Conservation (phyloP, 2,113 vertebrate species). For the Rutilus rutilus region DNA sequence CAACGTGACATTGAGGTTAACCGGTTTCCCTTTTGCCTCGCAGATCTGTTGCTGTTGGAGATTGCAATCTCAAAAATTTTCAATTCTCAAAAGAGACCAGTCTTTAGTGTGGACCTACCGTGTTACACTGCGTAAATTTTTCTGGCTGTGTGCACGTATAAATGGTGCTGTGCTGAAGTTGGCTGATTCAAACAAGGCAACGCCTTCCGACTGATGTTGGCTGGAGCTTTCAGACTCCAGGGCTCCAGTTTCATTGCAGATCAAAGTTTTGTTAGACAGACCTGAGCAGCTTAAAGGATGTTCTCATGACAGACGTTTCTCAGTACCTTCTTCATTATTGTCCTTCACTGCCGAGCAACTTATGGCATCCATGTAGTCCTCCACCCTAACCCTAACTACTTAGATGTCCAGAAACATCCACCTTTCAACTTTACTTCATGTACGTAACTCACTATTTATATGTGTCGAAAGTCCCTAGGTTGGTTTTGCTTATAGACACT, state of each 20-base stretch:
- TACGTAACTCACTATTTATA: too few species aligned
- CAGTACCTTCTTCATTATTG: not conserved
- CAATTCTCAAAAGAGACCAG: conserved; percentile 12
- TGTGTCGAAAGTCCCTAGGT: too few species aligned
- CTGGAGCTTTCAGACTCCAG: conserved; percentile 42
- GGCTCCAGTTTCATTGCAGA: conserved; percentile 33
- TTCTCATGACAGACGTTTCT: not conserved
- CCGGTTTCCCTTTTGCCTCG: not conserved
- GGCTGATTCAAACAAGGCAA: conserved; percentile 43
- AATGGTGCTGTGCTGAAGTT: conserved; percentile 46
- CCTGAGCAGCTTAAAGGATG: conserved; percentile 18
- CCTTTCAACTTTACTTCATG: not conserved
- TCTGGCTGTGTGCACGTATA: conserved; percentile 46
- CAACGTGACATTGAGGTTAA: conserved; percentile 17
- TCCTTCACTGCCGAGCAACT: not conserved
- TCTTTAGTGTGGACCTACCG: conserved; percentile 59
- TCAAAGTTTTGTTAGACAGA: conserved; percentile 38
- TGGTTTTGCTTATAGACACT: not conserved
- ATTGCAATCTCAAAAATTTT: not conserved
- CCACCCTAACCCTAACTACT: too few species aligned
- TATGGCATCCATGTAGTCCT: not conserved
- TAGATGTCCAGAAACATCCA: not conserved
- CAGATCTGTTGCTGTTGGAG: conserved; percentile 35
- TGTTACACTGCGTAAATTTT: conserved; percentile 36
- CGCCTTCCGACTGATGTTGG: conserved; percentile 34